Base-by-base conservation (phyloP, 2,113 vertebrate species). In the Pteropus alecto region DNA sequence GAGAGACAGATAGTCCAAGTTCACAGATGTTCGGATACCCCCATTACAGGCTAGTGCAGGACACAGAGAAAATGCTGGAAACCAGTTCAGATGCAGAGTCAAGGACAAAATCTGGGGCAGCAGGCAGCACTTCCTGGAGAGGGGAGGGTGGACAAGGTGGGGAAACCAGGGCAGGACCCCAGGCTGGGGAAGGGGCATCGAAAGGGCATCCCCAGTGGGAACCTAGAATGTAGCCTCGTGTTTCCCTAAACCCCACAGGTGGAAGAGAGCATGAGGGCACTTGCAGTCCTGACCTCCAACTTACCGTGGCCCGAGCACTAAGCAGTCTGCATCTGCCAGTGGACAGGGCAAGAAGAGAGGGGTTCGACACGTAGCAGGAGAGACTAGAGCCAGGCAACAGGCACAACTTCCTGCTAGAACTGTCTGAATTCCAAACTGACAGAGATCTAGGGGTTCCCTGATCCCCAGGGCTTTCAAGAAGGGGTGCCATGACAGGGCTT, bases 381-480 rank as follows among this genome's bases (percentile, higher is more conserved):
- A 71, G 58, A 77, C 76, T 28, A 43, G 24, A 93, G 65, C 16
- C 28, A 90, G 82, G 5, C 63, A 60, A 28, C 33, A 21, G 70
- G 77, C 43, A 56, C 78, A 38, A 38, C 65, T 71, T 91, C n/a
- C 61, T 70, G 35, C 38, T 30, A 61, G 13, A 48, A 48, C 19
- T 67, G 9, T 77, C 78, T 41, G 46, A 88, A 94, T 88, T 95
- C 67, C 74, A 79, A 86, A 87, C 43, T 48, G 14, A 11, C 54
- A 51, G 21, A 46, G 24, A 28, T 21, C 5, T 2, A 65, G n/a
- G 35, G 30, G 60, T 54, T 63, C 51, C 61, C 87, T 38, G 78
- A 48, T 5, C 18, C 46, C 24, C 7, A 9, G 41, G 24, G 30
- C 19, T 93, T 94, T 78, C 5, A 38, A 38, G 22, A 81, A 38